Percentiles rank a stretch among this genome's conserved stretches.
phyloP scores from a whole-genome alignment of 2,888 invertebrate species.

The Pristionchus maxplancki region DNA sequence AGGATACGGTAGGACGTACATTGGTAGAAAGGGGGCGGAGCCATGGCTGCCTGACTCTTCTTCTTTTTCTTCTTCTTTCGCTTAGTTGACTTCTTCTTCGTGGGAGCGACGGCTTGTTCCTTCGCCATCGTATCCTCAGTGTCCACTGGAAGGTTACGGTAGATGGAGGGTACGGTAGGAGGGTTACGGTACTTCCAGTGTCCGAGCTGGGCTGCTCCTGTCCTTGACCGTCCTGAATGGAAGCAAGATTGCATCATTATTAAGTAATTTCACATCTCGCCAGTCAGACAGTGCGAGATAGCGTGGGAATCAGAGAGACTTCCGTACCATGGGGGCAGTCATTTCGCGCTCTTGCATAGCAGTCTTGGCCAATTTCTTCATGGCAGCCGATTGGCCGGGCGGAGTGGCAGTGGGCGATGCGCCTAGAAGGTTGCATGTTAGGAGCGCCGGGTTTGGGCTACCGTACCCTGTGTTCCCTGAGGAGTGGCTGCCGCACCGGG shows the following conservation, averaged over 20 bases:
- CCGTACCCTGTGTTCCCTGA: neutral
- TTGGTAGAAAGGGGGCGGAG: neutral
- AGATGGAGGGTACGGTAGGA: neutral
- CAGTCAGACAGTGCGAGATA: too few species aligned
- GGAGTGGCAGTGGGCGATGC: neutral
- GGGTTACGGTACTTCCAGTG: slow-evolving; percentile 16
- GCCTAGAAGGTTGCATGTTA: neutral
- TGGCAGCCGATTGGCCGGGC: neutral
- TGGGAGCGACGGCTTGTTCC: neutral
- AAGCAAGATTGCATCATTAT: neutral
- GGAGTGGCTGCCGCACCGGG: neutral
- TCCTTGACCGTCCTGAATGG: neutral
- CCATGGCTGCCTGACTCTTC: neutral
- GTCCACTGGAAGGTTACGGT: neutral
- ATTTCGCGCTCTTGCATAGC: neutral
- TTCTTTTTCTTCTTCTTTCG: slow-evolving; percentile 5
- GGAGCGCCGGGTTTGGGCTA: neutral
- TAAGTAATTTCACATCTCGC: too few species aligned
- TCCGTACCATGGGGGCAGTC: slow-evolving; percentile 7
- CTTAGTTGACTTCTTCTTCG: slow-evolving; percentile 8
- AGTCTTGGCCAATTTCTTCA: neutral
- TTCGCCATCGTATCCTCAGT: neutral
- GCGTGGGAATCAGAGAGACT: neutral
- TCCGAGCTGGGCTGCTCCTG: slow-evolving; percentile 14
- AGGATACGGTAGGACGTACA: neutral